Conservation (phyloP, 2,888 invertebrate species). For the Scaptomyza reducta region DNA sequence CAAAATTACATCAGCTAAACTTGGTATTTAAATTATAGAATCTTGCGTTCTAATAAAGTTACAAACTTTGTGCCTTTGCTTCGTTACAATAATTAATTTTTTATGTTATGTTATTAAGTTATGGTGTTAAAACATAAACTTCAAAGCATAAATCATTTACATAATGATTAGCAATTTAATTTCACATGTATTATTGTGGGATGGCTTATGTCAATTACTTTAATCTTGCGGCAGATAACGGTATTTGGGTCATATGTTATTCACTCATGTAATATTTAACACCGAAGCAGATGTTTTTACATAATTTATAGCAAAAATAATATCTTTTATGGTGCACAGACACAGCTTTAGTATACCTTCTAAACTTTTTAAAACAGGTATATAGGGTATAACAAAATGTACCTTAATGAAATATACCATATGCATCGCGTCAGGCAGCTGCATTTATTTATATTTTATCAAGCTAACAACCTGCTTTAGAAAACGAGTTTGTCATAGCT, state of each 20-base stretch:
- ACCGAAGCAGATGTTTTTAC: too few relatives aligned
- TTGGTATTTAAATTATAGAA: constrained; percentile 7
- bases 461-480: constrained; percentile 28
- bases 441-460: constrained; percentile 23
- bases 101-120: too few relatives aligned
- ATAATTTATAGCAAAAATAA: too few relatives aligned
- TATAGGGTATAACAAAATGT: constrained; percentile 1
- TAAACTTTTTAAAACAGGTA: not conserved
- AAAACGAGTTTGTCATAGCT: constrained; percentile 54
- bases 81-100: not conserved
- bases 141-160: too few relatives aligned
- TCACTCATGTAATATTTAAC: not conserved
- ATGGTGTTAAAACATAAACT: too few relatives aligned
- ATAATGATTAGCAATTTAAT: not conserved
- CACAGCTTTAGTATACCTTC: not conserved
- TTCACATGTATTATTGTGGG: not conserved
- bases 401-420: constrained; percentile 3
- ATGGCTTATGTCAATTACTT: not conserved
- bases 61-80: not conserved
- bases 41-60: not conserved
- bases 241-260: not conserved
- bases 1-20: constrained; percentile 45
- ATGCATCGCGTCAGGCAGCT: constrained; percentile 13
- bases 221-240: constrained; percentile 1
- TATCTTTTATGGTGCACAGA: too few relatives aligned